These are phyloP conservation scores for Pterostichus niger DNA, from an alignment of 2,888 invertebrate species.

Conservation along the genomic window DNA sequence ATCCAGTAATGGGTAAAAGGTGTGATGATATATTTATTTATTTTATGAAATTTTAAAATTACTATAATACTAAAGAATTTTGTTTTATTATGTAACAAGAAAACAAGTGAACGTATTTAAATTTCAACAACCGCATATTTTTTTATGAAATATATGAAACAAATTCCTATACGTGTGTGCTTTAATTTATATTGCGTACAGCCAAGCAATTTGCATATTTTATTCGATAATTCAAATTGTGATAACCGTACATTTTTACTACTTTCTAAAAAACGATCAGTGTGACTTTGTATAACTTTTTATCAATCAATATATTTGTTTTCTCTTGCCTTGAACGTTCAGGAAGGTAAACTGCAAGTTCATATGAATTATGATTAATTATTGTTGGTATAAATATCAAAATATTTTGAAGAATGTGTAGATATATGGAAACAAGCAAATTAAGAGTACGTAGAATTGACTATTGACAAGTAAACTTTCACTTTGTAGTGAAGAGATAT, in stretches of 20 bases:
- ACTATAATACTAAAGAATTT: not conserved
- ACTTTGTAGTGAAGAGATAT: not conserved
- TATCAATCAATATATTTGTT: too few relatives aligned
- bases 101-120: not conserved
- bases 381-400: too few relatives aligned
- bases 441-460: not conserved
- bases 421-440: not conserved
- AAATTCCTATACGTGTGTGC: slow-evolving; percentile 1
- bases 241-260: not conserved
- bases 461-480: not conserved
- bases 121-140: slow-evolving; percentile 29
- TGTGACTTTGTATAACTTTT: too few relatives aligned
- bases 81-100: not conserved
- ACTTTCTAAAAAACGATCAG: too few relatives aligned
- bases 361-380: too few relatives aligned
- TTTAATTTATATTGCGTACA: slow-evolving; percentile 5
- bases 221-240: not conserved
- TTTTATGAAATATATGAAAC: slow-evolving; percentile 25
- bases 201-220: too few relatives aligned
- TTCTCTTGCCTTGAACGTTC: too few relatives aligned
- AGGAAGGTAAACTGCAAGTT: too few relatives aligned
- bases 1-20: too few relatives aligned
- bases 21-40: too few relatives aligned
- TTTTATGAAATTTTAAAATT: too few relatives aligned
- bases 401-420: not conserved